Evolutionary conservation across 1,140 invertebrate species (phyloP).

Genomic region (Pygmarrhopalites habei): DNA sequence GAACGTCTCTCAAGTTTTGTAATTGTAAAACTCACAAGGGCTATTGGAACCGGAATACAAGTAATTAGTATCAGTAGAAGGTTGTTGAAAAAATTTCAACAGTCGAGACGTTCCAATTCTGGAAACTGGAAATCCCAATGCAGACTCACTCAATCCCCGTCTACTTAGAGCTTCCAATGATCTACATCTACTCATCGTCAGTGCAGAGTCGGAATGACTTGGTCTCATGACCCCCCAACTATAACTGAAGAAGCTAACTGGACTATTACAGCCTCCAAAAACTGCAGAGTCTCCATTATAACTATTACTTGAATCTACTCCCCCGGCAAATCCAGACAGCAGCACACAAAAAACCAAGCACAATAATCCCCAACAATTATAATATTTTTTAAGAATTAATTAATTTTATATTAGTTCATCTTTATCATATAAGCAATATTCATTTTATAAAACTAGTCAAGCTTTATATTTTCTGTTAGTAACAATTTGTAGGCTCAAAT

Average conservation of each 20-base stretch:
- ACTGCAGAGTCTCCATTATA: slow-evolving; percentile 15
- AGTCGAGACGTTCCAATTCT: slow-evolving; percentile 35
- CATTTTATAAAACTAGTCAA: too few species aligned
- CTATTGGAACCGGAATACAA: slow-evolving; percentile 19
- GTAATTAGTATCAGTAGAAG: slow-evolving; percentile 15
- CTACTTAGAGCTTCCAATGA: slow-evolving; percentile 37
- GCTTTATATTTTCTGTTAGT: too few species aligned
- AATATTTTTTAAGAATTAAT: too few species aligned
- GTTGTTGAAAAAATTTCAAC: slow-evolving; percentile 35
- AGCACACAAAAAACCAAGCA: neutral
- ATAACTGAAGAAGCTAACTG: neutral
- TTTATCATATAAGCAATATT: too few species aligned
- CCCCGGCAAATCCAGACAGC: neutral
- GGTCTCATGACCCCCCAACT: slow-evolving; percentile 16
- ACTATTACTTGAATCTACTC: slow-evolving; percentile 5
- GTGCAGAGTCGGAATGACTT: slow-evolving; percentile 33
- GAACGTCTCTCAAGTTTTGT: too few species aligned
- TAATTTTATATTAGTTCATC: too few species aligned
- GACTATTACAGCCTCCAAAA: slow-evolving; percentile 5
- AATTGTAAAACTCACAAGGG: slow-evolving; percentile 27
- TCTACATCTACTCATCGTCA: slow-evolving; percentile 27
- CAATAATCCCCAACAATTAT: neutral
- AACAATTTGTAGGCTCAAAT: too few species aligned
- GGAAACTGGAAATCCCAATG: slow-evolving; percentile 22
- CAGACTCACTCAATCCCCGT: slow-evolving; percentile 34